These are phyloP conservation scores for Pangasius sanitwongsei DNA, from an alignment of 2,797 vertebrate species.

Conservation along the genomic window DNA sequence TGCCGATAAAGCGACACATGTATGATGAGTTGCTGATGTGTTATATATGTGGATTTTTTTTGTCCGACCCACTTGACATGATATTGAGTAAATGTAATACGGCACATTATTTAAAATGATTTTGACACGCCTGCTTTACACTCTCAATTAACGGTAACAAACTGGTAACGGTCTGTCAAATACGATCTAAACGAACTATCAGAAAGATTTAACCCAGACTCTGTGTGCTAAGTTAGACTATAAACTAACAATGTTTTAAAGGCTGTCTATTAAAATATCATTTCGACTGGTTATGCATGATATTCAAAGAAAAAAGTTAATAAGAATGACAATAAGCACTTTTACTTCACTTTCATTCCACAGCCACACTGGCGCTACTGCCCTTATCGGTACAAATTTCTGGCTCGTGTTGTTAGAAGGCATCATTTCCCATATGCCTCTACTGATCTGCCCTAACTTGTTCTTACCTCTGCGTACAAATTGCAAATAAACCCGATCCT, in stretches of 20 bases:
- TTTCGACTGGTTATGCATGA: neutral
- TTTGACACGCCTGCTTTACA: neutral
- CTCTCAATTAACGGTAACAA: neutral
- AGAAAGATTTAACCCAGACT: neutral
- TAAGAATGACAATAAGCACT: neutral
- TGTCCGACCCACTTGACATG: neutral
- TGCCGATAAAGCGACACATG: neutral
- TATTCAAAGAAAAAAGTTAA: too few species aligned
- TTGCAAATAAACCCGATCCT: neutral
- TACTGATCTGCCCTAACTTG: neutral
- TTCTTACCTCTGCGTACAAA: neutral
- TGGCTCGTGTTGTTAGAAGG: neutral
- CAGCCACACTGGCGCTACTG: neutral
- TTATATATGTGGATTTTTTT: neutral
- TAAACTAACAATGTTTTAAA: neutral
- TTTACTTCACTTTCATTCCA: too few species aligned
- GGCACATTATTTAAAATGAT: neutral
- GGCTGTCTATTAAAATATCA: neutral
- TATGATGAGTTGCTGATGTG: neutral
- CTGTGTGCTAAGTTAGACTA: neutral
- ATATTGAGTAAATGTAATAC: neutral
- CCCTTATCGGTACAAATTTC: neutral
- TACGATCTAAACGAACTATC: neutral
- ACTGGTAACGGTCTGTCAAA: neutral
- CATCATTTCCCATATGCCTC: neutral